phyloP scores from a whole-genome alignment of 2,888 invertebrate species.

The Calameuta pallipes region DNA sequence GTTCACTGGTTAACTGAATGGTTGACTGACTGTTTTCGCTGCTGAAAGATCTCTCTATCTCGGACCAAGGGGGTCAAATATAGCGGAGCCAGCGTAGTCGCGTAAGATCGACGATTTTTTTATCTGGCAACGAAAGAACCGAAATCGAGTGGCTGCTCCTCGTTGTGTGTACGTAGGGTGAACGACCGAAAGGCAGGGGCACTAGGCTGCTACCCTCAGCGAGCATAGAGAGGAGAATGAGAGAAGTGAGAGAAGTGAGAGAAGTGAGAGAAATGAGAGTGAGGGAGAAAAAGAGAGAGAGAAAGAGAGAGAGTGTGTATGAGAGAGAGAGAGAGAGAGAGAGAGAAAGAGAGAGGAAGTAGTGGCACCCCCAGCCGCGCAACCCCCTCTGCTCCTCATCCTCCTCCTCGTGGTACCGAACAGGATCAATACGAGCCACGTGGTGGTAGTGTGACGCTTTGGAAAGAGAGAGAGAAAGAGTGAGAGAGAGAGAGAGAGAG shows the following conservation, averaged over 20 bases:
- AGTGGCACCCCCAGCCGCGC: constrained; percentile 3
- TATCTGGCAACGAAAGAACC: not conserved
- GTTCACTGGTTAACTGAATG: not conserved
- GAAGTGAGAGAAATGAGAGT: constrained; percentile 31
- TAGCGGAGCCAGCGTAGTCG: not conserved
- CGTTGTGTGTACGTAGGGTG: constrained; percentile 45
- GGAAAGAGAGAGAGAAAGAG: constrained; percentile 19
- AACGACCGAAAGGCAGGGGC: constrained; percentile 64
- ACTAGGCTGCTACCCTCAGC: constrained; percentile 65
- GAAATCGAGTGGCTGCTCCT: not conserved
- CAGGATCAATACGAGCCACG: constrained; percentile 65
- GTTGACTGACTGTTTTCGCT: not conserved
- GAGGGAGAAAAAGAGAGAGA: constrained; percentile 22
- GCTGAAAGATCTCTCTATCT: not conserved
- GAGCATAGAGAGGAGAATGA: constrained; percentile 31
- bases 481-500: not conserved
- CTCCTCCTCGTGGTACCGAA: constrained; percentile 50
- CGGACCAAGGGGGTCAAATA: not conserved
- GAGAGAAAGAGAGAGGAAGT: constrained; percentile 21
- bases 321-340: constrained; percentile 18
- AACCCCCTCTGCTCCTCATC: not conserved
- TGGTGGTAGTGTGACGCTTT: constrained; percentile 58
- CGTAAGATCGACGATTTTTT: not conserved
- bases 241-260: constrained; percentile 35
- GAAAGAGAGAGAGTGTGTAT: constrained; percentile 8